These are phyloP conservation scores for Ectemnius lituratus DNA, from an alignment of 2,888 invertebrate species.

Conservation along the genomic window DNA sequence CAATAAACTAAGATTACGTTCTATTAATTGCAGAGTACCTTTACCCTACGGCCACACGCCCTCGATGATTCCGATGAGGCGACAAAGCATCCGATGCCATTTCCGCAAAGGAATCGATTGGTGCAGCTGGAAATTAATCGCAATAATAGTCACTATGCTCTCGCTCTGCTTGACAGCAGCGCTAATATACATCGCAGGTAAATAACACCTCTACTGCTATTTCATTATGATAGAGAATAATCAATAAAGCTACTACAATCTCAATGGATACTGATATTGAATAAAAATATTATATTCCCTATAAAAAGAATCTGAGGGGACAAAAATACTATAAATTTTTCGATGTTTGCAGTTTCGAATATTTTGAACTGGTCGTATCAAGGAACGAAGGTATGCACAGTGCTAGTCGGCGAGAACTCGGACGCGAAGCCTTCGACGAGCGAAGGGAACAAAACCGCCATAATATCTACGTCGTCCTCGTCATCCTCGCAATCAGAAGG, in stretches of 20 bases:
- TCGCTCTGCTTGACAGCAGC: constrained; percentile 90
- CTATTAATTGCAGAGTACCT: constrained; percentile 68
- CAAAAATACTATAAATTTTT: too few relatives aligned
- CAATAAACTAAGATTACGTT: constrained; percentile 7
- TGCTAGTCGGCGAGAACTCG: constrained; percentile 87
- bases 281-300: neutral
- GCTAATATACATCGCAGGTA: constrained; percentile 93
- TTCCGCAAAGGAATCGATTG: constrained; percentile 92
- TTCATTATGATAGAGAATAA: neutral
- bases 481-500: constrained; percentile 81
- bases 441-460: constrained; percentile 86
- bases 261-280: neutral
- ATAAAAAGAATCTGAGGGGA: neutral
- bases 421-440: constrained; percentile 86
- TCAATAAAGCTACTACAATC: constrained; percentile 17
- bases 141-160: constrained; percentile 91
- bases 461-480: constrained; percentile 83
- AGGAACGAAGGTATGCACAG: constrained; percentile 90
- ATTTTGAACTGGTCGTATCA: constrained; percentile 92
- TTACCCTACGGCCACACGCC: constrained; percentile 76
- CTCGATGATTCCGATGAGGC: constrained; percentile 76
- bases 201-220: constrained; percentile 46
- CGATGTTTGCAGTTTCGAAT: constrained; percentile 83
- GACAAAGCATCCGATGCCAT: constrained; percentile 86
- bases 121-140: constrained; percentile 96